A percentile compares a stretch with the other conserved stretches of the same genome.
Conservation (phyloP, 2,797 vertebrate species). For the Cynopterus sphinx region DNA sequence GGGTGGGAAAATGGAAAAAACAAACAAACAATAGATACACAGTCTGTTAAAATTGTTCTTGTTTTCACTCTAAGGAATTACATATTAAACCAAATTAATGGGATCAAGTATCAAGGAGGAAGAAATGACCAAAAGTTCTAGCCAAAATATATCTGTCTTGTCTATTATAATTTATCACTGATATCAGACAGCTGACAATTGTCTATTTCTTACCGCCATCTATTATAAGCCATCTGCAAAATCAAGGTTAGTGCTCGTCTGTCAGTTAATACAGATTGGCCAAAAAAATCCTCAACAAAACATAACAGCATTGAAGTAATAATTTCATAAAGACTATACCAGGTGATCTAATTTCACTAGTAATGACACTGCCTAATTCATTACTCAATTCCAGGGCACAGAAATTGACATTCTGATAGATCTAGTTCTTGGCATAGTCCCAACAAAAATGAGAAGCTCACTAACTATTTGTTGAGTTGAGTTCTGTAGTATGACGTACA, state of each 20-base stretch:
- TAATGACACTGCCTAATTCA: neutral
- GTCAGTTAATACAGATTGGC: neutral
- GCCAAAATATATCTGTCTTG: neutral
- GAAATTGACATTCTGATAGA: neutral
- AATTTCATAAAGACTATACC: neutral
- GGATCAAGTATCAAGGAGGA: neutral
- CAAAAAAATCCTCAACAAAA: neutral
- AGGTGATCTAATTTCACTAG: neutral
- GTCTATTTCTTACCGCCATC: neutral
- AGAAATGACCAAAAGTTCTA: neutral
- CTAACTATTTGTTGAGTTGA: neutral
- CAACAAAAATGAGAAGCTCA: neutral
- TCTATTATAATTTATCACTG: neutral
- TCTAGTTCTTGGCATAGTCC: neutral
- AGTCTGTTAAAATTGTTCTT: neutral
- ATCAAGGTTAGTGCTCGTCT: neutral
- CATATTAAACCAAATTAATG: neutral
- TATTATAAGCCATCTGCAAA: neutral
- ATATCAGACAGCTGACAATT: neutral
- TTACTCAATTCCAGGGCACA: neutral
- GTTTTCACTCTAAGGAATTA: neutral
- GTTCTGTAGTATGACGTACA: neutral
- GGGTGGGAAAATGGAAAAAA: neutral
- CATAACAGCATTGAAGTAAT: neutral
- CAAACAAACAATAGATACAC: neutral